Percentiles rank a stretch among this genome's conserved stretches.
phyloP scores from a whole-genome alignment of 2,888 invertebrate genomes.

The Hermodice carunculata region DNA sequence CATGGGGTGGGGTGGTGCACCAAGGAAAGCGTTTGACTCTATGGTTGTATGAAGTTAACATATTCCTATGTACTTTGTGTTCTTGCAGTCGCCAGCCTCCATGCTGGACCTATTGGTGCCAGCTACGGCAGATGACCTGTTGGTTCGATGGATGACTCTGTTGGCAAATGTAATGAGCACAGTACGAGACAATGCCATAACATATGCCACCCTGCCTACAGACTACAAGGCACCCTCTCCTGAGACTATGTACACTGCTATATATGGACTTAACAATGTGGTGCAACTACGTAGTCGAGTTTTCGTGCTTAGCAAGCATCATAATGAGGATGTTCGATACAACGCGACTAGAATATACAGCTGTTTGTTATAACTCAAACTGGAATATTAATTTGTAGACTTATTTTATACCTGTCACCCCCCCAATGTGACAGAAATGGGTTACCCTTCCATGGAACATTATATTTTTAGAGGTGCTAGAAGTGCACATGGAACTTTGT shows the following conservation, averaged over 20 bases:
- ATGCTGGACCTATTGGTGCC: slow-evolving; percentile 71
- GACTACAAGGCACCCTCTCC: slow-evolving; percentile 73
- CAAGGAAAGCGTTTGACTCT: no score
- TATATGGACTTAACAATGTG: slow-evolving; percentile 51
- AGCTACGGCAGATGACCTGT: slow-evolving; percentile 69
- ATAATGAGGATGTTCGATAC: slow-evolving; percentile 52
- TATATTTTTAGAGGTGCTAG: no score
- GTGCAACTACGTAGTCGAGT: slow-evolving; percentile 58
- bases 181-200: slow-evolving; percentile 69
- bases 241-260: slow-evolving; percentile 71
- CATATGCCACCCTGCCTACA: slow-evolving; percentile 71
- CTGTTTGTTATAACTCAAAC: slow-evolving; percentile 25
- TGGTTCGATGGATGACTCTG: slow-evolving; percentile 72
- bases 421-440: no score
- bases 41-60: background rate
- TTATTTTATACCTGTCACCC: no score
- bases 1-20: no score
- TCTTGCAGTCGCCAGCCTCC: slow-evolving; percentile 71
- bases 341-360: slow-evolving; percentile 59
- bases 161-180: slow-evolving; percentile 72
- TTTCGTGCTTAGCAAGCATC: slow-evolving; percentile 58
- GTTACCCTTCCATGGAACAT: no score
- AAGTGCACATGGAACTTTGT: no score
- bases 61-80: background rate
- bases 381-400: no score